Conservation (phyloP, 2,888 invertebrate genomes). For the Ptilodon capucinus region DNA sequence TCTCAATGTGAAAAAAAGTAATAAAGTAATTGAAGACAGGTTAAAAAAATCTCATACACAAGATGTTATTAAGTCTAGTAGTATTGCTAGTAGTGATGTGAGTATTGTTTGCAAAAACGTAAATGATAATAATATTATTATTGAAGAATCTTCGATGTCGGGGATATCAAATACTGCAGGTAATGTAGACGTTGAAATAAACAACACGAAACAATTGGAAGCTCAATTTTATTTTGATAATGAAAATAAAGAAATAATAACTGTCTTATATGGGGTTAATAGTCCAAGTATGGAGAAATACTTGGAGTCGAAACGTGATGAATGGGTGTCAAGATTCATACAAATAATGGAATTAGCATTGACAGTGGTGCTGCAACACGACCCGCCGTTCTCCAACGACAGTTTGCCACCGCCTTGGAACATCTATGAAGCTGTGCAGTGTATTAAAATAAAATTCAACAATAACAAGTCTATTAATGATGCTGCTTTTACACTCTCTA, state of each 20-base stretch:
- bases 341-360: constrained; percentile 73
- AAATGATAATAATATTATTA: constrained; percentile 24
- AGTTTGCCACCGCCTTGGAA: constrained; percentile 60
- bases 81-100: constrained; percentile 25
- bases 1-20: too few relatives aligned
- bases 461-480: constrained; percentile 39
- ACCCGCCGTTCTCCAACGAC: constrained; percentile 34
- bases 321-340: constrained; percentile 65
- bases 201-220: neutral
- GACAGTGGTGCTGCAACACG: constrained; percentile 51
- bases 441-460: constrained; percentile 51
- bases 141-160: constrained; percentile 48
- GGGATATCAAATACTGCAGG: constrained; percentile 46
- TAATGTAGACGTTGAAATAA: constrained; percentile 33
- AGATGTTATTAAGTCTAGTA: neutral
- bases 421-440: constrained; percentile 59
- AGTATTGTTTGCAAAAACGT: constrained; percentile 10
- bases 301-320: constrained; percentile 54
- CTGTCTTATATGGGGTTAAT: constrained; percentile 53
- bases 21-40: constrained; percentile 2
- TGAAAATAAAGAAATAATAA: constrained; percentile 5
- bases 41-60: neutral
- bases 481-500: constrained; percentile 51
- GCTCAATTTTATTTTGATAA: constrained; percentile 16
- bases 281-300: constrained; percentile 50